Evolutionary conservation across 2,888 invertebrate genomes (phyloP), one percentile per base, ranked within the genome.

Genomic region (Embidobia sp.): DNA sequence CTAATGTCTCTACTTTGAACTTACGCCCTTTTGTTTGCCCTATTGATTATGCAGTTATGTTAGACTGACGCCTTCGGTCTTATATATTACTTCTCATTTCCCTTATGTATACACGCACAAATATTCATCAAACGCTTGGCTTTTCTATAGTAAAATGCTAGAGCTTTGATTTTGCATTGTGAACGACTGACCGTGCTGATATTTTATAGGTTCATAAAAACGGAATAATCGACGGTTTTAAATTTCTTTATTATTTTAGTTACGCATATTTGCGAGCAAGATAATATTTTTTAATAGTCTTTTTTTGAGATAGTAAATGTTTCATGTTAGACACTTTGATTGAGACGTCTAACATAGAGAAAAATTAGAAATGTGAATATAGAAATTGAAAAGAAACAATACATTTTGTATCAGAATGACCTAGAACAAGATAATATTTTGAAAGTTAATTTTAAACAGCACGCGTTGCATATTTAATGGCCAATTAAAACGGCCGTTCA

Each of bases 21-120:
- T 81, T 72, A 73, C 83, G 81, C 82, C 82, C 82, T 83, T 79
- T 79, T 83, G 82, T 84, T 83, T 84, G 80, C 82, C 80, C 81
- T 83, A 83, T 84, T 80, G 84, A 84, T 84, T 83, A 83, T 81
- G 82, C 82, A 82, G 84, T 81, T 82, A 83, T 80, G 80, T 78
- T 77, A 73, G 69, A 78, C 76, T 76, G 75, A 79, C 80, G 77
- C 78, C 76, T 64, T 64, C 19, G 55, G 55, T 35, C 46, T 67
- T 67, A 67, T 37, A 46, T 55, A 22, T 40, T 46, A 55, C 13
- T 46, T 67, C 53, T 66, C 53, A 44, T 66, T 66, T 53, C 66
- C 53, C 10, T 18, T 13, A n/a, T 7, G n/a, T 26, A 29, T 27
- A 48, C 15, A 33, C 27, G 40, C 7, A 22, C 8, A 10, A 26